Conservation (phyloP, 2,797 vertebrate genomes). For the Parambassis ranga region DNA sequence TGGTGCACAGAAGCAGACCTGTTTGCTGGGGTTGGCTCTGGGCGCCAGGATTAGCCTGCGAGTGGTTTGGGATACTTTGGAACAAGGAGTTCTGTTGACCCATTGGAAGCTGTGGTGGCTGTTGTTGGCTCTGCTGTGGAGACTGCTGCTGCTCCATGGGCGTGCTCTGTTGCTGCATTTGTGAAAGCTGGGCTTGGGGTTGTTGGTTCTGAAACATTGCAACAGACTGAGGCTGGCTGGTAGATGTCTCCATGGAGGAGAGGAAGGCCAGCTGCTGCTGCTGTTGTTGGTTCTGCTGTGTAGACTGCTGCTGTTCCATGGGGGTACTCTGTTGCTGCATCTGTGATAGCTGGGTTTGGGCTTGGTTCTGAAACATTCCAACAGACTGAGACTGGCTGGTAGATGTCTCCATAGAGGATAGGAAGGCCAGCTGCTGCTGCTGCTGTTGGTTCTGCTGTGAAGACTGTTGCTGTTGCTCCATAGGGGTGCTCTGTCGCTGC, state of each 20-base stretch:
- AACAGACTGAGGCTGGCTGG: conserved; percentile 84
- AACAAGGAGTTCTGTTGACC: conserved; percentile 77
- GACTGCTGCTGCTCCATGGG: conserved; percentile 85
- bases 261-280: conserved; percentile 86
- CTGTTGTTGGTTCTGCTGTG: too few relatives aligned
- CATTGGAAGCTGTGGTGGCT: conserved; percentile 67
- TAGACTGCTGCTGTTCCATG: too few relatives aligned
- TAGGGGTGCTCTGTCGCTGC: too few relatives aligned
- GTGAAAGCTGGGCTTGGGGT: conserved; percentile 84
- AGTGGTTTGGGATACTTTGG: conserved; percentile 73
- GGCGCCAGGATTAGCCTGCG: conserved; percentile 63
- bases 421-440: conserved; percentile 84
- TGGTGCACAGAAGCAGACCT: conserved; percentile 87
- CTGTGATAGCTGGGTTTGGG: too few relatives aligned
- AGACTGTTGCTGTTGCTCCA: too few relatives aligned
- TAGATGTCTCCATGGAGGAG: conserved; percentile 88
- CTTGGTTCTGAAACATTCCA: conserved; percentile 84
- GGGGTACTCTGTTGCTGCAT: too few relatives aligned
- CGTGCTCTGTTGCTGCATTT: conserved; percentile 85
- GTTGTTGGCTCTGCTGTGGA: conserved; percentile 70
- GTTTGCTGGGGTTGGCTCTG: conserved; percentile 81
- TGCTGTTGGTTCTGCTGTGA: too few relatives aligned
- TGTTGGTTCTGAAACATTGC: conserved; percentile 85
- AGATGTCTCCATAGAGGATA: conserved; percentile 90
- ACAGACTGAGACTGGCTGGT: conserved; percentile 84